Conservation (phyloP, 2,888 invertebrate species). For the Pachliopta kotzebuea region DNA sequence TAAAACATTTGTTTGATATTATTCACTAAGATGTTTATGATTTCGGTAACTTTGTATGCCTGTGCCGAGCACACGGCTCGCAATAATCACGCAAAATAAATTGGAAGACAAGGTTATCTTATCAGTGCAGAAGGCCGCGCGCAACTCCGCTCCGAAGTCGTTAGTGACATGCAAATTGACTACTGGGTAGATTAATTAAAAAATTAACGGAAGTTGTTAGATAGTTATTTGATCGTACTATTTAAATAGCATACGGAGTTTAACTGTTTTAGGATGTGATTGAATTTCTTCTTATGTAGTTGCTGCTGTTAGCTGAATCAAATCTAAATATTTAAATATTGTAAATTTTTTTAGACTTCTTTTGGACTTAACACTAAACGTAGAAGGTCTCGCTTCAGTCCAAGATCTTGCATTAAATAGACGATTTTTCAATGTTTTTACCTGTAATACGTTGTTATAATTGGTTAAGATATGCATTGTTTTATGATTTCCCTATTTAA, state of each 20-base stretch:
- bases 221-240: background rate
- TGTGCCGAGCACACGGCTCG: conserved; percentile 28
- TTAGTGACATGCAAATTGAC: conserved; percentile 29
- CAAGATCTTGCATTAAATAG: background rate
- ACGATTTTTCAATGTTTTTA: background rate
- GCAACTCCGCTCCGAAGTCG: conserved; percentile 21
- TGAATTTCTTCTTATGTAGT: no score
- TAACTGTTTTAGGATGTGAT: no score
- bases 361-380: background rate
- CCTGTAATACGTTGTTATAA: background rate
- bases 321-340: no score
- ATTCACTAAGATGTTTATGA: background rate
- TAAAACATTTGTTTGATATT: background rate
- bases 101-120: conserved; percentile 79
- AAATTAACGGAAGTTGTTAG: background rate
- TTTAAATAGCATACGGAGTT: no score
- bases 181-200: conserved; percentile 10
- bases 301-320: no score
- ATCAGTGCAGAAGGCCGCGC: conserved; percentile 60
- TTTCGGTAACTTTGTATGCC: background rate
- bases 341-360: background rate
- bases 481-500: background rate
- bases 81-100: conserved; percentile 58
- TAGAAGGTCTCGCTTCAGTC: background rate
- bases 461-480: background rate